phyloP scores from a whole-genome alignment of 2,888 invertebrate species.

The Phalera bucephala region DNA sequence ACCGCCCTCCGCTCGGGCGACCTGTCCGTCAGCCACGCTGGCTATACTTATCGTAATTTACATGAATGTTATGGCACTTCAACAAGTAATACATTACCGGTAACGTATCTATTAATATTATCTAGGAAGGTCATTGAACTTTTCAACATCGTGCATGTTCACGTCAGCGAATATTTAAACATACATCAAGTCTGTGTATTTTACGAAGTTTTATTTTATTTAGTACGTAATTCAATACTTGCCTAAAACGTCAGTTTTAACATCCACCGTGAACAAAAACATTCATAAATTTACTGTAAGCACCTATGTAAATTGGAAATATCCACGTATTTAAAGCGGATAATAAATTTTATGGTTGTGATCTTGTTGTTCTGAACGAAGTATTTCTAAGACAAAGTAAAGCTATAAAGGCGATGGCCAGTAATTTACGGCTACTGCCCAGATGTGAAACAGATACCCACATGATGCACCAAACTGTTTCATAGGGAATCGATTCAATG shows the following conservation, averaged over 20 bases:
- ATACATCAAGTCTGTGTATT: neutral
- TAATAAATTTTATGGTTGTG: slow-evolving; percentile 18
- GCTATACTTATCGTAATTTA: slow-evolving; percentile 1
- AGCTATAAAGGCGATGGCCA: slow-evolving; percentile 43
- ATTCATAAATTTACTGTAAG: too few relatives aligned
- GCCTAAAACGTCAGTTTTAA: neutral
- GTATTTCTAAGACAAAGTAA: slow-evolving; percentile 32
- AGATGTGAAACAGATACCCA: slow-evolving; percentile 23
- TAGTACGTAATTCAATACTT: neutral
- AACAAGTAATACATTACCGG: slow-evolving; percentile 6
- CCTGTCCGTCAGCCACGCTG: neutral
- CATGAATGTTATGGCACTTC: slow-evolving; percentile 3
- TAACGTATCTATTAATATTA: neutral
- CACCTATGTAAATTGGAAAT: neutral
- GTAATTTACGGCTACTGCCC: slow-evolving; percentile 31
- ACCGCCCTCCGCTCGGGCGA: neutral
- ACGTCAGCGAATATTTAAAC: neutral
- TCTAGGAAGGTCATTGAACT: neutral
- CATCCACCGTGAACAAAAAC: neutral
- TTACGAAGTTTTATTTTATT: neutral
- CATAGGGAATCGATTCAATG: slow-evolving; percentile 11
- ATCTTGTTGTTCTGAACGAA: slow-evolving; percentile 18
- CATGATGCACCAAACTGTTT: slow-evolving; percentile 11
- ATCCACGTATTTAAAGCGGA: neutral
- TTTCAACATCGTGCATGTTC: neutral